Base-by-base conservation (phyloP, 2,797 vertebrate species). In the Sibirionetta formosa region DNA sequence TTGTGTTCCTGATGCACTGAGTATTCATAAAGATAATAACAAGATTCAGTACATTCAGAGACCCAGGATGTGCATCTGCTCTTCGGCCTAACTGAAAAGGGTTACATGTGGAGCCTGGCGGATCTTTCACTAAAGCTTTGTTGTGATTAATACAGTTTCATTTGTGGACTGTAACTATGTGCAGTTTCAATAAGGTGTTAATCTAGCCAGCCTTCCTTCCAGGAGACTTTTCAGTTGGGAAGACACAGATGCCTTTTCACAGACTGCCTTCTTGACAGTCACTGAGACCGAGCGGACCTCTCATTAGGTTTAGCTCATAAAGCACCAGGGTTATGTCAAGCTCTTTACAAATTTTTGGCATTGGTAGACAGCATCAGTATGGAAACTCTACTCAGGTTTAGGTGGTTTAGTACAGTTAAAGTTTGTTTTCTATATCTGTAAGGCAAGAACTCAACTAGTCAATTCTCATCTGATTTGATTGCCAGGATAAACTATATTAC, bases 21-120 rank as follows among this genome's bases (percentile, higher is more conserved):
- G 96, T 96, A 96, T 98, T 98, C 96, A 75, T 97, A 98, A 97
- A 96, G 96, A 96, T 97, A 97, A 98, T 98, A 97, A 98, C 92
- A 97, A 97, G 97, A 94, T 94, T 93, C 94, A 90, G 95, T 97
- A 71, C 83, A 92, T 94, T 93, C 90, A 97, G 96, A 94, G 97
- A 98, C 97, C 82, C 35, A 82, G 93, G 77, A 86, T 87, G 97
- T 82, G 40, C 81, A 96, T 80, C 96, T 97, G 92, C 94, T 97
- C 91, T 97, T 96, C 96, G 95, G 92, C 91, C 96, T 97, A 85
- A 84, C 91, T 92, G 79, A 96, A 98, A 96, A 82, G 75, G 83
- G 19, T 69, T 71, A 40, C 58, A 78, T 36, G 51, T 94, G 76
- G 57, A 84, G n/a, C 33, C 61, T 79, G 44, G 65, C 19, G 14